phyloP scores from a whole-genome alignment of 2,113 vertebrate species.

The Reinhardtius hippoglossoides region DNA sequence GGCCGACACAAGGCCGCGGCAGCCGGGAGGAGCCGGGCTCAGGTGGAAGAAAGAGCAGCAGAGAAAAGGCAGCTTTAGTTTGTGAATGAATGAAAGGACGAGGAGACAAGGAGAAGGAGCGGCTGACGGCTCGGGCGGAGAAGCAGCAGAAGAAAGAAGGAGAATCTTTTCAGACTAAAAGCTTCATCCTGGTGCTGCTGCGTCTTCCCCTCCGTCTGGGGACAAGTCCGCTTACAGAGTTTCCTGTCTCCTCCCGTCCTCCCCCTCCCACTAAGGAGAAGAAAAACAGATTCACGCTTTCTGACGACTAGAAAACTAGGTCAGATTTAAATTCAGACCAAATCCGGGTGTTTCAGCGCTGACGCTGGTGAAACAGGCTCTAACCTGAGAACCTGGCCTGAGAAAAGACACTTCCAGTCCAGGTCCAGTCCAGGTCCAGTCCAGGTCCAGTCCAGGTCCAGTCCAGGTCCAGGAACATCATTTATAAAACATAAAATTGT shows the following conservation, averaged over 20 bases:
- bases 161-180: constrained; percentile 30
- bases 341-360: constrained; percentile 17
- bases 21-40: constrained; percentile 51
- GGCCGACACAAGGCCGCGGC: constrained; percentile 26
- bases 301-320: constrained; percentile 60
- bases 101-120: constrained; percentile 14
- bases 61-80: constrained; percentile 62
- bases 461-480: too few species aligned
- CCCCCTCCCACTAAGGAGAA: constrained; percentile 17
- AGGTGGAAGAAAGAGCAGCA: constrained; percentile 45
- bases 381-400: too few species aligned
- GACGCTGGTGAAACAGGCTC: constrained; percentile 22
- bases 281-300: constrained; percentile 59
- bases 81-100: constrained; percentile 52
- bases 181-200: constrained; percentile 57
- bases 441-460: too few species aligned
- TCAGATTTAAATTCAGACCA: constrained; percentile 64
- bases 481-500: too few species aligned
- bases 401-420: neutral
- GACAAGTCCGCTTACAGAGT: constrained; percentile 54
- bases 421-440: too few species aligned
- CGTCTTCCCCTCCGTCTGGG: constrained; percentile 50
- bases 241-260: constrained; percentile 16
- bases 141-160: constrained; percentile 44
- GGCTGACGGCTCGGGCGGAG: constrained; percentile 37